A percentile compares a stretch with the other conserved stretches of the same genome.
Conservation (phyloP, 2,888 invertebrate genomes). For the Sicus ferrugineus region DNA sequence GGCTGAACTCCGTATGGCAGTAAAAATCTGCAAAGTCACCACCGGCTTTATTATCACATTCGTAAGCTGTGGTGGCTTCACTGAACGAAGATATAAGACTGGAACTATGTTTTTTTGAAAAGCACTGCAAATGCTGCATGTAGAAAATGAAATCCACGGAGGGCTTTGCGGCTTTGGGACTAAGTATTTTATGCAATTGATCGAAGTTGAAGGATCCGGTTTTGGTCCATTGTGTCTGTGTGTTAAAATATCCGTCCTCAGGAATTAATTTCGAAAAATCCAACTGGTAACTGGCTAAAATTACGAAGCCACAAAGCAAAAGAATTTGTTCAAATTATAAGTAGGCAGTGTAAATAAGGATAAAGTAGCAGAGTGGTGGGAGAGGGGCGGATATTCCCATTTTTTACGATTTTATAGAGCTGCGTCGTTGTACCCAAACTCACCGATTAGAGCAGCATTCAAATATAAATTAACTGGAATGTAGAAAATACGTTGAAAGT, state of each 20-base stretch:
- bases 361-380: too few relatives aligned
- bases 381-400: too few relatives aligned
- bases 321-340: too few relatives aligned
- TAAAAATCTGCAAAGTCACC: slow-evolving; percentile 34
- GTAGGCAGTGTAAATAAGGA: too few relatives aligned
- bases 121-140: slow-evolving; percentile 46
- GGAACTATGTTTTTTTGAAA: slow-evolving; percentile 31
- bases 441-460: slow-evolving; percentile 60
- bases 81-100: not conserved
- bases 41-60: slow-evolving; percentile 26
- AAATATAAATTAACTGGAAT: slow-evolving; percentile 64
- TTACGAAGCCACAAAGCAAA: not conserved
- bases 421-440: slow-evolving; percentile 14
- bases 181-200: slow-evolving; percentile 42
- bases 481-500: slow-evolving; percentile 64
- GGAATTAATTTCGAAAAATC: slow-evolving; percentile 51
- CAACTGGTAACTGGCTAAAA: slow-evolving; percentile 52
- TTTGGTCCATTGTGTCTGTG: slow-evolving; percentile 35
- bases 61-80: slow-evolving; percentile 27
- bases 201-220: slow-evolving; percentile 50
- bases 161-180: slow-evolving; percentile 47
- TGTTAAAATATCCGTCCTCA: slow-evolving; percentile 46
- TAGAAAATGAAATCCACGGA: slow-evolving; percentile 53
- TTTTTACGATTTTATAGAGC: too few relatives aligned
- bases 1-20: slow-evolving; percentile 31